Evolutionary conservation across 2,113 vertebrate species (phyloP), one percentile per base, ranked within the genome.

Genomic region (Cavia aperea): DNA sequence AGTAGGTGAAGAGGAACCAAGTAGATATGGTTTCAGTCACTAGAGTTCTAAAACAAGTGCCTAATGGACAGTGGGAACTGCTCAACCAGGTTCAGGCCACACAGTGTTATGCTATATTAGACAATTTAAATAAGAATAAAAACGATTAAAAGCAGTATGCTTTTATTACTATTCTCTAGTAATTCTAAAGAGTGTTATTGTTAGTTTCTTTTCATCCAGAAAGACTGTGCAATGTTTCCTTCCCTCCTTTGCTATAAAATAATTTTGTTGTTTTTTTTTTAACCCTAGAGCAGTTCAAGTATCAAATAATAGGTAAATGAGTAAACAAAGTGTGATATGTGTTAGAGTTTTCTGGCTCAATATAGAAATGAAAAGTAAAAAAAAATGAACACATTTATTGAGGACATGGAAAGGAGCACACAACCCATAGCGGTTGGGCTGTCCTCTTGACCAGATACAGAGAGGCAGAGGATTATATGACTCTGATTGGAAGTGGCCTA

Each of bases 91-190:
- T 82, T 1, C 12, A 86, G 43, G n/a, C 15, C 60, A 4, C 54
- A 39, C 65, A n/a, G 58, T 54, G 31, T 8, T 79, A 6, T 4
- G 24, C 24, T 62, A 43, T 62, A 68, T 12, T 8, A 68, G n/a
- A 86, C 24, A 83, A 66, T 83, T 91, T 51, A 83, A 89, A 24
- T 33, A 91, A 31, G 46, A 81, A 72, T 46, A 79, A 86, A 95
- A 79, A 3, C 8, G n/a, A 79, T 4, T 7, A 46, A 77, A 78
- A 62, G 66, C 29, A 11, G 4, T 62, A 16, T 58, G 8, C 65
- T 56, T 84, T 92, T 29, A 33, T 78, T 24, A 49, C 23, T 81
- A 33, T 62, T 16, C 31, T 51, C 8, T 78, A 54, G 63, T 19
- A 90, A 29, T 60, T 68, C 26, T 54, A 66, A 70, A 75, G 7